Evolutionary conservation across 2,888 invertebrate genomes (phyloP), one percentile per base, ranked within the genome.

Genomic region (Phalera bucephala): DNA sequence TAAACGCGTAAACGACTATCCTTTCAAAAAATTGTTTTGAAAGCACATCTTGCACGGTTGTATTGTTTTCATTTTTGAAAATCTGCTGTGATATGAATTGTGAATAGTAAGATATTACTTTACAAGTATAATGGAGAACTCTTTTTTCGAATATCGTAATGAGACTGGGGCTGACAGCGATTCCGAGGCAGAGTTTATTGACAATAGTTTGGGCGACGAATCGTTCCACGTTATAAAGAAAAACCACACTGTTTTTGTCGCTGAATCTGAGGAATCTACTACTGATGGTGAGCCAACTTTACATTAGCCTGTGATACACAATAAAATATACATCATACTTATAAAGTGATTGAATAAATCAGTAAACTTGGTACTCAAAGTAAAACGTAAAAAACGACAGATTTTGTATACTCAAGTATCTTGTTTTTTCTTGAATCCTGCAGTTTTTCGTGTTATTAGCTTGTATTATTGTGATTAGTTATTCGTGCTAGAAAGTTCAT

Each of bases 111-210:
- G 17, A 3, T 17, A 3, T 17, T 28, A 31, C n/a, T 7, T 35
- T 13, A 25, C 15, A 26, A 68, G 15, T 29, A 51, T 35, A 33
- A 87, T 86, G 86, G 85, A 88, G 28, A 79, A 63, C 63, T 86
- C 88, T 40, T 85, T 85, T 52, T 77, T 78, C 61, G 83, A 87
- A 64, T 86, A 83, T 56, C 86, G 83, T 48, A 68, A 80, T 44
- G 62, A 69, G 20, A 74, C 75, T 31, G 67, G 50, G 34, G 65
- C 42, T 9, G 63, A 64, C 30, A 79, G 72, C 56, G 80, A 68
- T 35, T 79, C 82, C 0, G 86, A 81, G 36, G 47, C 65, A 1
- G 87, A 83, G 61, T 49, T 82, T 63, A 83, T 86, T 43, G 84
- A 87, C 45, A 69, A 75, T 39, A 88, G 88, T 65, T 38, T 71